A percentile compares a stretch with the other conserved stretches of the same genome.
These are phyloP conservation scores for Harpagifer antarcticus DNA, from an alignment of 2,797 vertebrate species.

Conservation along the genomic window DNA sequence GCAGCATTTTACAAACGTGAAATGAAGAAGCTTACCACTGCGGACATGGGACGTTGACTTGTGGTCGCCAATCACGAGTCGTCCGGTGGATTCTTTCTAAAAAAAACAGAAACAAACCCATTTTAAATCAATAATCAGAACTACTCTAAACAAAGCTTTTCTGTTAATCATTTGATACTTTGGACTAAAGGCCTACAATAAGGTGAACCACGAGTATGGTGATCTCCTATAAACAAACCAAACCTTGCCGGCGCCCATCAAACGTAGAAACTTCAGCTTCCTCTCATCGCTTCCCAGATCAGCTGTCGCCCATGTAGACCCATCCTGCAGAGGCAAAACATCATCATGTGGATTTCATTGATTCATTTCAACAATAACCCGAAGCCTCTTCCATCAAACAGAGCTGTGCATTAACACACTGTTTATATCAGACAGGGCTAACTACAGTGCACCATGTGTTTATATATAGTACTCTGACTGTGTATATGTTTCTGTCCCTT, in stretches of 20 bases:
- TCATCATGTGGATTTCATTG: not conserved
- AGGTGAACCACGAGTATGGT: not conserved
- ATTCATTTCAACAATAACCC: not conserved
- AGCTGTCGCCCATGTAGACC: conserved; percentile 90
- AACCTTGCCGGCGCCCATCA: conserved; percentile 97
- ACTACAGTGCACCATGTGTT: too few species aligned
- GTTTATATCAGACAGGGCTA: not conserved
- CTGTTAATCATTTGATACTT: not conserved
- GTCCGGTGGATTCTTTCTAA: conserved; percentile 95
- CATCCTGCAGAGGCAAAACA: conserved; percentile 75
- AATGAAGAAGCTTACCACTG: conserved; percentile 87
- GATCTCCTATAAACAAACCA: conserved; percentile 30
- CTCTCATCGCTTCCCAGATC: conserved; percentile 94
- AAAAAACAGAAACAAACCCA: not conserved
- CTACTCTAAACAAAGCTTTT: not conserved
- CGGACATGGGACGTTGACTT: conserved; percentile 96
- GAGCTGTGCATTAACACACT: not conserved
- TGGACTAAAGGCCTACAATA: not conserved
- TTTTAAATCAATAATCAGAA: not conserved
- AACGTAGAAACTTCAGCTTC: conserved; percentile 94
- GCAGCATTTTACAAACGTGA: not conserved
- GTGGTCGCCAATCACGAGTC: conserved; percentile 96
- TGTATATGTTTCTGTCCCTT: too few species aligned
- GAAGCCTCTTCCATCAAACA: not conserved
- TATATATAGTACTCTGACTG: too few species aligned